Evolutionary conservation across 1,140 invertebrate species (phyloP), one percentile per base, ranked within the genome.

Genomic region (Camponotus vicinus): DNA sequence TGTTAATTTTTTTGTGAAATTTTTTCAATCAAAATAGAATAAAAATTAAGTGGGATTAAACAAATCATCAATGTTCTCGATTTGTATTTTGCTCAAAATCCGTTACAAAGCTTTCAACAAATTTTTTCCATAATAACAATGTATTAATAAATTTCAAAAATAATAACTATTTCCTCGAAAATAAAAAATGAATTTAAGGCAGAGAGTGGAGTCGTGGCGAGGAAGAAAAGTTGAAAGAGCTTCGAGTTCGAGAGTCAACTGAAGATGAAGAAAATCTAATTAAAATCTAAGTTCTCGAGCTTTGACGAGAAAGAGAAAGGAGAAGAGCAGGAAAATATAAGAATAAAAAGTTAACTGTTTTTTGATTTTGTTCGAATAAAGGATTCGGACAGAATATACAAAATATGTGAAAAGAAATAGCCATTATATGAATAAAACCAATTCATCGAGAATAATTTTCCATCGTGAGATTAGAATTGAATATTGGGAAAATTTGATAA

Each of bases 241-340:
- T 76, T 66, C n/a, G 18, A 78, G 59, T 88, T 88, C 11, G 86
- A 85, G 71, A 84, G 69, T 84, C 80, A 32, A 52, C 78, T 88
- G 37, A 76, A 70, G 18, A 57, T 66, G 45, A 90, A 86, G 76
- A 75, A 86, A 87, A 90, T 78, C 87, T 77, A 89, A 90, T 89
- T 89, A 87, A 90, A 80, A 69, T 84, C 87, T 69, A 90, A 80
- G 69, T 83, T 89, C 80, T 91, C 80, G 57, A 76, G 37, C 70
- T 42, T 34, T 55, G 27, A 18, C 49, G 49, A 90, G 49, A 91
- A 34, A 86, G 32, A 73, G n/a, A 89, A 70, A 71, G 61, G 66
- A n/a, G 71, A 57, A 90, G 45, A 84, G 57, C 11, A 59, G 40
- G 37, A 84, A 37, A 66, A 71, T 7, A 3, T 9, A 52, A 4